Evolutionary conservation across 1,140 invertebrate species (phyloP).

Genomic region (Thalassaphorura encarpata): DNA sequence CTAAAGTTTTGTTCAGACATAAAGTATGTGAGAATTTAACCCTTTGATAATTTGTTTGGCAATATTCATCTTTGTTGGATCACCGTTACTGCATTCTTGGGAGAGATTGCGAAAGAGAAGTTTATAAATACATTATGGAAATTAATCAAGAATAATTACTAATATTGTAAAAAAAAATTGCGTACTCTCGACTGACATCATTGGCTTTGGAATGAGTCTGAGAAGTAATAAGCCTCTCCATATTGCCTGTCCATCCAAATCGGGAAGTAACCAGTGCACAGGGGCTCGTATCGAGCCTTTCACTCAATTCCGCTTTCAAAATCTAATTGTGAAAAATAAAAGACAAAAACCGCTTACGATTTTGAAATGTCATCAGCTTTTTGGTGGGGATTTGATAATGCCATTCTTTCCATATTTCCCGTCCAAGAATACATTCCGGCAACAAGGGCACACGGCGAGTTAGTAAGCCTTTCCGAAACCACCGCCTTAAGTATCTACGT

Average conservation of each 20-base stretch:
- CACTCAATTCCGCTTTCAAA: conserved; percentile 51
- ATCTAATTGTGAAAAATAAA: conserved; percentile 39
- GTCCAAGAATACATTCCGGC: conserved; percentile 96
- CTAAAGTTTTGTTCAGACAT: no score
- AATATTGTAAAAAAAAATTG: conserved; percentile 1
- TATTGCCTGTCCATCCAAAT: conserved; percentile 62
- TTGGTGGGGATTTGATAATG: conserved; percentile 92
- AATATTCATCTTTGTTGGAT: no score
- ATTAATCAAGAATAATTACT: no score
- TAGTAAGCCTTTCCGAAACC: conserved; percentile 80
- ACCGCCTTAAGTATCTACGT: conserved; percentile 64
- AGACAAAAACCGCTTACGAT: conserved; percentile 40
- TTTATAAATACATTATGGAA: no score
- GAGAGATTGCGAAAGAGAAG: no score
- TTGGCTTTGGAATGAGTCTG: conserved; percentile 58
- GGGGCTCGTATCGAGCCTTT: conserved; percentile 51
- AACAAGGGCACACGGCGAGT: conserved; percentile 93
- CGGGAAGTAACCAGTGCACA: conserved; percentile 54
- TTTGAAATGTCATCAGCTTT: conserved; percentile 87
- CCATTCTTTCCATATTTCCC: conserved; percentile 97
- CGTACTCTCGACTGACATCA: conserved; percentile 49
- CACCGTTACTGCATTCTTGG: no score
- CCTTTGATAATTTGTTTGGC: no score
- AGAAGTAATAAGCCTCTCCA: conserved; percentile 57
- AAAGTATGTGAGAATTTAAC: no score